A percentile compares a stretch with the other conserved stretches of the same genome.
Evolutionary conservation across 2,888 invertebrate species (phyloP).

Genomic region (Punctoribates punctum): DNA sequence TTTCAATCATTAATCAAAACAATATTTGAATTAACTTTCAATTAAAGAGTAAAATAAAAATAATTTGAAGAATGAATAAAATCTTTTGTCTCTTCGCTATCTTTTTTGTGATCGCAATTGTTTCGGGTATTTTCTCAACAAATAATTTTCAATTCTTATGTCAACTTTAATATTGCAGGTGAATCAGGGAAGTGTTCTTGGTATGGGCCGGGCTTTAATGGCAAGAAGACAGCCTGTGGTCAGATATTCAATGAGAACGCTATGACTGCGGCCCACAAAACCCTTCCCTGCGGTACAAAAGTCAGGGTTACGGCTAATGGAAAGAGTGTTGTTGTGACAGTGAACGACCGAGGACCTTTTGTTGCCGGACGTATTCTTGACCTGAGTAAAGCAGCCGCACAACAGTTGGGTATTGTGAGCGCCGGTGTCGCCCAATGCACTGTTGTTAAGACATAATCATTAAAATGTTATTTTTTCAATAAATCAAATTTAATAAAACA

Average conservation of each 20-base stretch:
- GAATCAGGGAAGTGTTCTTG: constrained; percentile 40
- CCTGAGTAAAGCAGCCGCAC: constrained; percentile 22
- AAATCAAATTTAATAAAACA: no score
- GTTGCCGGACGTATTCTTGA: constrained; percentile 40
- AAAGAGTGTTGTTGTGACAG: constrained; percentile 35
- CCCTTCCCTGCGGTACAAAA: constrained; percentile 39
- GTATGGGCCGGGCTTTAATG: constrained; percentile 38
- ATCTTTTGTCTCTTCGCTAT: no score
- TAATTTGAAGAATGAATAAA: no score
- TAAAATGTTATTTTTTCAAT: no score
- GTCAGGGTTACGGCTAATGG: constrained; percentile 35
- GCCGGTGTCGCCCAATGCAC: constrained; percentile 25
- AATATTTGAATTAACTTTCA: not conserved
- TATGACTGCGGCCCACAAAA: constrained; percentile 44
- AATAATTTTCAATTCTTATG: no score
- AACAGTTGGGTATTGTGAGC: not conserved
- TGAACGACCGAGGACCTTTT: constrained; percentile 44
- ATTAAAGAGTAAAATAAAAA: not conserved
- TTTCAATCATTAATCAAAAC: not conserved
- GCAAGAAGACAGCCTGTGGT: constrained; percentile 38
- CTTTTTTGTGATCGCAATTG: no score
- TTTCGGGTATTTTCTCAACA: no score
- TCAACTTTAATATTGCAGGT: no score
- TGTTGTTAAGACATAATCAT: not conserved
- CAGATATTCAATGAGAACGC: constrained; percentile 37